Evolutionary conservation across 2,888 invertebrate genomes (phyloP), one percentile per base, ranked within the genome.

Genomic region (Drosophila hawaiiensis): DNA sequence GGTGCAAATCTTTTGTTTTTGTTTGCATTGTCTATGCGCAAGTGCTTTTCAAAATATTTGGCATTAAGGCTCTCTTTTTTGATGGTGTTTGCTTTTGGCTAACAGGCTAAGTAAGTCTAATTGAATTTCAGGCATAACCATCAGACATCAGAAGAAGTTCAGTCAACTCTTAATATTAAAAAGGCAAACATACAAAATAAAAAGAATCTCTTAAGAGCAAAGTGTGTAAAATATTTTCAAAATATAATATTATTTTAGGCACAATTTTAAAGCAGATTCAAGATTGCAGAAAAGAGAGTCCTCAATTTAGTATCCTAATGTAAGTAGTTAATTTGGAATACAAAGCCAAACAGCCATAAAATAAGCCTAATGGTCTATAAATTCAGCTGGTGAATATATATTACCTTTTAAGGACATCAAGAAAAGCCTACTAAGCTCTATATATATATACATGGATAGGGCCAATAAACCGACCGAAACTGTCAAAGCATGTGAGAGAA

Each of bases 41-140:
- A 80, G 80, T 70, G 53, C 39, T 6, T 37, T 60, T 6, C 1
- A n/a, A 60, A 60, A 61, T 54, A 43, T 41, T 60, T 58, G 28
- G 49, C 14, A 28, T 25, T 31, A 25, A 14, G 28, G 25, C 33
- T 25, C 14, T 37, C 28, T 35, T 53, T 35, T 53, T 50, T n/a
- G 25, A 12, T 25, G 16, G 12, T 39, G 55, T 55, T 39, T 55
- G 29, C 39, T 28, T 22, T 58, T 22, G n/a, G 41, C n/a, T 19
- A 54, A 28, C 6, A 22, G 9, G 29, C 7, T 9, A 9, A 12
- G 41, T 4, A 14, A 29, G 5, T 58, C 0, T 6, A 49, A 49
- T 12, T 35, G 9, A 60, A 68, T 55, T 55, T 10, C 22, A 7
- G 2, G 12, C 29, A 37, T 14, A 31, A 2, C 31, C 31, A 31